These are phyloP conservation scores for Pegoplata infirma DNA, from an alignment of 2,888 invertebrate genomes.

Conservation along the genomic window DNA sequence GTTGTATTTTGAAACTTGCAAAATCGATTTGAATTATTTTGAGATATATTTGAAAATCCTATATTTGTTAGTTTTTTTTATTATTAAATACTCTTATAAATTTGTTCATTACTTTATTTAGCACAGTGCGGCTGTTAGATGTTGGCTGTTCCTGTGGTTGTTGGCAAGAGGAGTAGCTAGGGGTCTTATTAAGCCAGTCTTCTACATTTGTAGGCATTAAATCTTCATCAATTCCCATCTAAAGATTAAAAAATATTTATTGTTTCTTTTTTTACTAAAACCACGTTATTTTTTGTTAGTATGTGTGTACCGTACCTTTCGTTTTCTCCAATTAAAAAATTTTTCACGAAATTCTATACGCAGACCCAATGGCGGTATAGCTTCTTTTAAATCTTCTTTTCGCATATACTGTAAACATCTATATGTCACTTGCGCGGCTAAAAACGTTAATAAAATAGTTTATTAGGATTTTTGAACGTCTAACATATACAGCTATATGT, in stretches of 20 bases:
- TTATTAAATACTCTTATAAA: no score
- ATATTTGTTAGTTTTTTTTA: no score
- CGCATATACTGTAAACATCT: constrained; percentile 6
- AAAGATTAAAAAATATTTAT: neutral
- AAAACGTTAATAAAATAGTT: neutral
- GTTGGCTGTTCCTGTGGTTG: neutral
- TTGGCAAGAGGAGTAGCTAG: neutral
- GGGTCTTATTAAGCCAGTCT: neutral
- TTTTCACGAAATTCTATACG: constrained; percentile 13
- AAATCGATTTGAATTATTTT: no score
- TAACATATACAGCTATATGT: no score
- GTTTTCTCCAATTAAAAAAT: constrained; percentile 2
- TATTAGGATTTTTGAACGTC: no score
- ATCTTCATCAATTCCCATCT: constrained; percentile 4
- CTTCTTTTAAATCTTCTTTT: constrained; percentile 22
- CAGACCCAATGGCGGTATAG: constrained; percentile 23
- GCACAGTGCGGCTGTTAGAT: neutral
- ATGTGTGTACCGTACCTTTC: no score
- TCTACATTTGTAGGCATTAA: neutral
- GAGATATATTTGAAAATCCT: no score
- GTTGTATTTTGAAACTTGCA: no score
- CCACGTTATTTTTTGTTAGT: no score
- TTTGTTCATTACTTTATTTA: no score
- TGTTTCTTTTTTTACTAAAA: neutral
- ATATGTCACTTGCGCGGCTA: constrained; percentile 24